phyloP scores from a whole-genome alignment of 37 sponge, comb jelly and placozoan genomes.

The Geodia barretti region DNA sequence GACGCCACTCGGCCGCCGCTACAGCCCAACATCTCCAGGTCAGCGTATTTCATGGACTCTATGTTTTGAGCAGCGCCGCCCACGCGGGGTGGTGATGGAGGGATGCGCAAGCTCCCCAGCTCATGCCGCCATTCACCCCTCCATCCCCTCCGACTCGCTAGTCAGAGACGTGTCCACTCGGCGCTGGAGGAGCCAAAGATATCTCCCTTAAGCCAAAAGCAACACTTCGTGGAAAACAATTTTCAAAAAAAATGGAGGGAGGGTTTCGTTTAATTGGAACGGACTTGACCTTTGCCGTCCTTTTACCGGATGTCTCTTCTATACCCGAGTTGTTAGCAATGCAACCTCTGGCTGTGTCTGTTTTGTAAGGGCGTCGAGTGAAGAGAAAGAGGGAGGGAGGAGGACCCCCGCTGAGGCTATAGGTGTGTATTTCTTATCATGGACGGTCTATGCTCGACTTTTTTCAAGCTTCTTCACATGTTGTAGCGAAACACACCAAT shows the following conservation, averaged over 20 bases:
- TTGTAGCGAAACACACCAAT: slow-evolving; percentile 16
- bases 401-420: slow-evolving; percentile 73
- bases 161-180: slow-evolving; percentile 57
- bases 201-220: neutral
- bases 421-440: no score
- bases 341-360: no score
- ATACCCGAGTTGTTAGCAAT: no score
- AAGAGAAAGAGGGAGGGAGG: slow-evolving; percentile 75
- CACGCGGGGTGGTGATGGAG: slow-evolving; percentile 6
- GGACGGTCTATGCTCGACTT: no score
- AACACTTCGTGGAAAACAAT: no score
- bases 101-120: slow-evolving; percentile 18
- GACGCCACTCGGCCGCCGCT: neutral
- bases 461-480: no score
- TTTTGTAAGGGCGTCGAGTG: no score
- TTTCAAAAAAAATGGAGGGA: slow-evolving; percentile 7
- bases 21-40: slow-evolving; percentile 44
- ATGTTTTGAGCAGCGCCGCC: slow-evolving; percentile 24
- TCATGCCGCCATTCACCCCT: neutral
- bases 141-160: slow-evolving; percentile 64
- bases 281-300: neutral
- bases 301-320: neutral
- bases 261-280: slow-evolving; percentile 9
- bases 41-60: slow-evolving; percentile 27
- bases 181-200: slow-evolving; percentile 21